Base-by-base conservation (phyloP, 2,888 invertebrate species). In the Druceiella hillmani region DNA sequence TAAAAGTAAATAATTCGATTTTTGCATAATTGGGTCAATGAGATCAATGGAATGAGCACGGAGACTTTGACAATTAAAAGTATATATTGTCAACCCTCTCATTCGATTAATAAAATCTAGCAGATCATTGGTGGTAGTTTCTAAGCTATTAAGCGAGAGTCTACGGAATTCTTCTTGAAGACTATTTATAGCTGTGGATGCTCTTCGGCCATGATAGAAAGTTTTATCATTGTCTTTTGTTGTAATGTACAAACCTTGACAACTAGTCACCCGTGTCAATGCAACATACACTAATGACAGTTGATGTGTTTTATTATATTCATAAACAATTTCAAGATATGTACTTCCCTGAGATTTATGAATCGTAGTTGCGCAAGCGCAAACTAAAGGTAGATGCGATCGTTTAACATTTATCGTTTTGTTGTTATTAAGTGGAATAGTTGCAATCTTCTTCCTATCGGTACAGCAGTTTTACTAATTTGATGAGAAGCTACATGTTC, bases 331-430 rank as follows among this genome's bases (percentile, higher is more conserved):
- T 35, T 36, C 34, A 37, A 44, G 42, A 29, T 38, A 50, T 22
- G 48, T 49, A 10, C 45, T 45, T 11, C 46, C 44, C 33, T 49
- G 49, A n/a, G 46, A 49, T 36, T 48, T 50, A 38, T 48, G 47
- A 41, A 48, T 46, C 7, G 45, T 50, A 29, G 46, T 45, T 29
- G 47, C 43, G 41, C 40, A 32, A 28, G 40, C 46, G 9, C 45
- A 16, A 15, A 39, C 36, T 3, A 44, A 3, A 22, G 43, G 24
- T 24, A 36, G 27, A 27, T 45, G 44, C 11, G 45, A 43, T 4
- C 40, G 31, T 42, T 37, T 36, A 11, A 32, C 40, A 6, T 11
- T 12, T 4, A 38, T 38, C 6, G 40, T 36, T 35, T 35, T 33
- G 17, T 36, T 35, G 9, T 29, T 29, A 9, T 29, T 33, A 2